Evolutionary conservation across 2,888 invertebrate genomes (phyloP), one percentile per base, ranked within the genome.

Genomic region (Euzetes globulus): DNA sequence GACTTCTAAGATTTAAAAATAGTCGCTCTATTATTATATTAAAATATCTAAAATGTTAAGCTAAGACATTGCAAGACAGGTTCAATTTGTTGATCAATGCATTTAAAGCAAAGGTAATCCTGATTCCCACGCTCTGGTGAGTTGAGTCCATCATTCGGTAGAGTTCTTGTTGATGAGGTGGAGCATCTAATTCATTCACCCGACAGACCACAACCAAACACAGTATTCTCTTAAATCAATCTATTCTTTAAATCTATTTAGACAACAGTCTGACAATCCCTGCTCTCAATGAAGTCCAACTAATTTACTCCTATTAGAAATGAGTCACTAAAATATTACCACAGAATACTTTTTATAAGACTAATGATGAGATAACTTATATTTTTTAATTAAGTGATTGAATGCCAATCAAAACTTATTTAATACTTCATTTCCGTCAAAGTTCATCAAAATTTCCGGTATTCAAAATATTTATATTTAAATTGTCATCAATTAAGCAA

Each of bases 131-230:
- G 68, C 68, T 68, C 68, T 19, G 41, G 41, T 22, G 41, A 11
- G 41, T 45, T 41, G 41, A 68, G 68, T 33, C 22, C 37, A 45
- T 45, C 41, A 68, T 68, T 41, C 37, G 68, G 41, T 68, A 68
- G 45, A 68, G 68, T 68, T 41, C 68, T 68, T 22, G 68, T 68
- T 41, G 41, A 68, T 68, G 41, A 41, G 68, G 68, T 45, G 68
- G 68, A 68, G 68, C 68, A 13, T 68, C 19, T 41, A 37, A 68
- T 41, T 68, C 68, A 68, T 68, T 68, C 68, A 68, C 68, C 68
- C 29, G 37, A 15, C 63, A 63, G n/a, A 41, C 41, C 41, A 41
- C 41, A 41, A 41, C 41, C 52, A 41, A 52, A 52, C 19, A 52
- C 52, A n/a, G 13, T 13, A 52, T 25, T 52, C 19, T 52, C 19